Evolutionary conservation across 2,888 invertebrate species (phyloP), one percentile per base, ranked within the genome.

Genomic region (Leptinotarsa haldemani): DNA sequence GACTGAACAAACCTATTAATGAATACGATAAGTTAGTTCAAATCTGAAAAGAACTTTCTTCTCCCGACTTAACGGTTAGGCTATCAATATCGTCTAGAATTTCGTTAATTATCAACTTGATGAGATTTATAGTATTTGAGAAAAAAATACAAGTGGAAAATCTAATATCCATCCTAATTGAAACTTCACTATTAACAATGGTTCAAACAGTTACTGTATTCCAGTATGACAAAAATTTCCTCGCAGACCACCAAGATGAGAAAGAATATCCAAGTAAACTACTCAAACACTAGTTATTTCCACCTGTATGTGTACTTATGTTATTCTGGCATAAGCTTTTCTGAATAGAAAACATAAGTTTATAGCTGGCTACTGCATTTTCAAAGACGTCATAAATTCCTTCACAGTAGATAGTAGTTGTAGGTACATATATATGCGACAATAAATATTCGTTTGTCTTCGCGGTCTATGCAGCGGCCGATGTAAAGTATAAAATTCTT

Each of bases 401-500:
- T n/a, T 15, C 16, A n/a, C 40, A 61, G 61, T 25, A 61, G 61
- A 61, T 61, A 61, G 61, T 30, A 61, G 61, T 61, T 61, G 61
- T 61, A 61, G 61, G 61, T 61, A 61, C 61, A 61, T 61, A 61
- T 61, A 56, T 56, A 48, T 22, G 20, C 66, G 50, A 56, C 56
- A n/a, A 68, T 68, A 68, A 68, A 68, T 68, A 68, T 56, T 46
- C 52, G 68, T 68, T 68, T 53, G 68, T 56, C 68, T 68, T 20
- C 46, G 20, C 20, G 56, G 40, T 56, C 18, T 70, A n/a, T n/a
- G 52, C 64, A 40, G 53, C 70, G 70, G 47, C 53, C 47, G 70
- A 58, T 48, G 68, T 73, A 65, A 70, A 70, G 67, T 65, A 67
- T 75, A 61, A 68, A 75, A 73, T 66, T 71, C 65, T 67, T 68